phyloP scores from a whole-genome alignment of 2,888 invertebrate species.

The Heliconius hortense region DNA sequence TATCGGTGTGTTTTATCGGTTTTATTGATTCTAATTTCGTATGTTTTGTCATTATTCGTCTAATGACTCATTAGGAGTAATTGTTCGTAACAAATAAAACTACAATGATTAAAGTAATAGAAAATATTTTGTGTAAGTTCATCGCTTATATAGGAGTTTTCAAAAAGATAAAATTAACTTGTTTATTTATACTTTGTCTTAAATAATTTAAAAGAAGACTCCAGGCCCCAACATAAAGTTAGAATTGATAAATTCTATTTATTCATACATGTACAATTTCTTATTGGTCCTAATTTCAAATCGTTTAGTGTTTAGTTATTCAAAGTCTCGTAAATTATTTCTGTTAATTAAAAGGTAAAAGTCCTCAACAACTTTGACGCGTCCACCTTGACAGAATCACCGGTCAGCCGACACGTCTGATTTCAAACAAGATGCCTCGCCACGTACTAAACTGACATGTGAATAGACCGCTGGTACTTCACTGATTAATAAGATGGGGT shows the following conservation, averaged over 20 bases:
- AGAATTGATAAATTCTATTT: too few relatives aligned
- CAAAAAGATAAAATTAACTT: too few relatives aligned
- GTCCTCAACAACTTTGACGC: slow-evolving; percentile 24
- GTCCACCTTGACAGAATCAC: slow-evolving; percentile 32
- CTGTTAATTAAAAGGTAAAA: slow-evolving; percentile 21
- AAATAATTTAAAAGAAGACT: too few relatives aligned
- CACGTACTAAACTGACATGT: slow-evolving; percentile 72
- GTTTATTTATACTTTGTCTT: too few relatives aligned
- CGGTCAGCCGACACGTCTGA: slow-evolving; percentile 43
- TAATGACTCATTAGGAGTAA: slow-evolving; percentile 11
- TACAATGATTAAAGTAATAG: not conserved
- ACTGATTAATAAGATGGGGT: slow-evolving; percentile 83
- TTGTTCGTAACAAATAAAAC: not conserved
- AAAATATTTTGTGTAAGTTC: not conserved
- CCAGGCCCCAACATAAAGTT: too few relatives aligned
- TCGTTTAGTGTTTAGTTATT: not conserved
- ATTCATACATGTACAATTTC: not conserved
- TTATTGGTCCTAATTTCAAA: not conserved
- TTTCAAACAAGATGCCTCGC: slow-evolving; percentile 71
- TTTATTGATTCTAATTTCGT: slow-evolving; percentile 30
- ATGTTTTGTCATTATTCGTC: slow-evolving; percentile 22
- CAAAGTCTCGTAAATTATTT: not conserved
- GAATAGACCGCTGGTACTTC: slow-evolving; percentile 80
- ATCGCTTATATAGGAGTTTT: not conserved
- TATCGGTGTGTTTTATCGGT: slow-evolving; percentile 27